Evolutionary conservation across 2,113 vertebrate genomes (phyloP).

Genomic region (Antechinus stuartii): DNA sequence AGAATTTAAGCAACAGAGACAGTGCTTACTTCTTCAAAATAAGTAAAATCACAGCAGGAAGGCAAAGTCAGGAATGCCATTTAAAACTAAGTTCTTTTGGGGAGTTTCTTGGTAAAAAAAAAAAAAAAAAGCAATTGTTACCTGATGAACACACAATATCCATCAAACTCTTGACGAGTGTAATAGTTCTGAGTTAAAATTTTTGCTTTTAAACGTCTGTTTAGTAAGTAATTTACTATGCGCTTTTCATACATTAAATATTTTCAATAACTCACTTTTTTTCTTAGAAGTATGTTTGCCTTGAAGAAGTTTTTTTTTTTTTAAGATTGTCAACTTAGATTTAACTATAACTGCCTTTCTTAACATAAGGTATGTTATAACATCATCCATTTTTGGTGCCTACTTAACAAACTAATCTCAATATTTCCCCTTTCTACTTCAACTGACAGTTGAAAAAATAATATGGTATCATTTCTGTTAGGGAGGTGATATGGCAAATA

Average conservation of each 20-base stretch:
- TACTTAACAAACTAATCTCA: neutral
- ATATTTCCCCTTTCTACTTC: neutral
- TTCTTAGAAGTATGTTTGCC: neutral
- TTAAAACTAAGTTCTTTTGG: neutral
- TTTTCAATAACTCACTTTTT: conserved; percentile 22
- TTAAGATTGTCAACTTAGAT: neutral
- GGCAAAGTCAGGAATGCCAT: neutral
- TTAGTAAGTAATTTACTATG: neutral
- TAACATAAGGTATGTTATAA: neutral
- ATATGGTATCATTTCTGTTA: neutral
- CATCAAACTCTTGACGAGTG: neutral
- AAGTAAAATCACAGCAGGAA: neutral
- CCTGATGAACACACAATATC: neutral
- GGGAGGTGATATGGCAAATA: neutral
- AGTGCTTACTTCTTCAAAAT: neutral
- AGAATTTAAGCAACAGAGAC: neutral
- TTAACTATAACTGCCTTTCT: neutral
- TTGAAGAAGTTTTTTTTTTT: neutral
- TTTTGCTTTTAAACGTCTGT: neutral
- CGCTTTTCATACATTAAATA: neutral
- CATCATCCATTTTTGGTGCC: neutral
- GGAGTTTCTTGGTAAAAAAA: neutral
- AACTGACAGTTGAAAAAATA: neutral
- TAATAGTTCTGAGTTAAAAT: neutral
- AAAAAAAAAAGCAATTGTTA: neutral